Percentiles rank a stretch among this genome's conserved stretches.
These are phyloP conservation scores for Ammodytes marinus DNA, from an alignment of 2,113 vertebrate species.

Conservation along the genomic window DNA sequence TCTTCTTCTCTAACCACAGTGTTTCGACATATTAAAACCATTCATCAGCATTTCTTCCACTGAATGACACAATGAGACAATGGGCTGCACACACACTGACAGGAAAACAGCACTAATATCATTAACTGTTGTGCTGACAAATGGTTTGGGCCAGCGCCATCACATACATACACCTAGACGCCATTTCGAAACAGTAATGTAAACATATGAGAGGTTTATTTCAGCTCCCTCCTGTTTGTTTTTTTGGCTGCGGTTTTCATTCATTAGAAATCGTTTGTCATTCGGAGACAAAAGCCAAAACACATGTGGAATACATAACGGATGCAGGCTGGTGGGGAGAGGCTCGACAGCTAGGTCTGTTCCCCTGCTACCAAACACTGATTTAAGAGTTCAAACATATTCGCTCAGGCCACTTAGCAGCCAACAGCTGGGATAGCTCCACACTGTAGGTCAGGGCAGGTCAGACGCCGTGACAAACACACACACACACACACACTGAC, in stretches of 20 bases:
- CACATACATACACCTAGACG: not conserved
- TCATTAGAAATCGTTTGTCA: constrained; percentile 9
- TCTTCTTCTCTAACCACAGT: too few relatives aligned
- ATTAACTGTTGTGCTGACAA: not conserved
- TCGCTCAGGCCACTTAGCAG: constrained; percentile 33
- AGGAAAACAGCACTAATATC: not conserved
- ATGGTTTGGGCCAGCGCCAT: not conserved
- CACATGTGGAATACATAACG: constrained; percentile 38
- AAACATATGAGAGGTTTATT: constrained; percentile 3
- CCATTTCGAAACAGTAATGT: not conserved
- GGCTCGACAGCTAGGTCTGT: constrained; percentile 31
- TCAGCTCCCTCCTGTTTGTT: constrained; percentile 1
- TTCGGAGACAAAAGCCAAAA: not conserved
- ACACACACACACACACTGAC: constrained; percentile 9
- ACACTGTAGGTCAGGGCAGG: constrained; percentile 20
- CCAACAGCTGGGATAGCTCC: constrained; percentile 38
- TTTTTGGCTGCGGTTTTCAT: not conserved
- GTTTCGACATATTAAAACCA: too few relatives aligned
- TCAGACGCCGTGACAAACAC: constrained; percentile 3
- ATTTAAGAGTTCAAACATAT: constrained; percentile 30
- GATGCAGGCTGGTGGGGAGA: constrained; percentile 17
- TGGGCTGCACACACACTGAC: not conserved
- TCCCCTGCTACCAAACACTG: constrained; percentile 21
- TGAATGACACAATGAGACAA: not conserved
- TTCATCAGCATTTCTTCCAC: not conserved